Evolutionary conservation across 2,797 vertebrate genomes (phyloP).

Genomic region (Sebastes hubbsi): DNA sequence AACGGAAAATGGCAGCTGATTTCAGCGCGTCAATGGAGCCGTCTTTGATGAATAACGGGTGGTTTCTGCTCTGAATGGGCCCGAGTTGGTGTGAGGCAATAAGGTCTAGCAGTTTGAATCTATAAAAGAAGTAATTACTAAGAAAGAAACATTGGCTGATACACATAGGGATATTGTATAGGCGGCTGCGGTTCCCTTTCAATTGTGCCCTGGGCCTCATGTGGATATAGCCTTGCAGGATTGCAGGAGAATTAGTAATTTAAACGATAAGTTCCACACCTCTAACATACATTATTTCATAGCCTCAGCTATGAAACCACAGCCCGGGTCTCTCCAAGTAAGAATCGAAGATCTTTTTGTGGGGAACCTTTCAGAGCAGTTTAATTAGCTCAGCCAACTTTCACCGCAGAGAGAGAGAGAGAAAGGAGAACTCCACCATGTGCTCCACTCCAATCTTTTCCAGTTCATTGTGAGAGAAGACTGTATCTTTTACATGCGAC

Average conservation of each 20-base stretch:
- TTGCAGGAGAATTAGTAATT: constrained; percentile 56
- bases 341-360: constrained; percentile 45
- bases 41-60: constrained; percentile 60
- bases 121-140: constrained; percentile 76
- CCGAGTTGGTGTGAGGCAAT: constrained; percentile 43
- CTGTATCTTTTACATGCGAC: constrained; percentile 28
- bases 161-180: constrained; percentile 48
- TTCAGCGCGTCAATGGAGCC: constrained; percentile 51
- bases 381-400: constrained; percentile 67
- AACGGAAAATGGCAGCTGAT: constrained; percentile 64
- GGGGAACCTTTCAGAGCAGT: constrained; percentile 44
- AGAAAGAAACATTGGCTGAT: constrained; percentile 60
- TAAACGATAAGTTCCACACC: constrained; percentile 61
- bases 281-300: constrained; percentile 61
- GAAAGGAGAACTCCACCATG: constrained; percentile 1
- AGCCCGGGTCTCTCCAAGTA: constrained; percentile 21
- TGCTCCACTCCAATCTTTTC: neutral
- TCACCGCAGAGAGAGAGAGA: constrained; percentile 9
- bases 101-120: constrained; percentile 63
- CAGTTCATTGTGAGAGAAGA: constrained; percentile 31
- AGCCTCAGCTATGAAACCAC: constrained; percentile 34
- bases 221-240: constrained; percentile 46
- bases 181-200: constrained; percentile 37
- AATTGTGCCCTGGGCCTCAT: constrained; percentile 42
- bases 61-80: constrained; percentile 54